A percentile compares a stretch with the other conserved stretches of the same genome.
These are phyloP conservation scores for Chascanopsetta lugubris DNA, from an alignment of 2,113 vertebrate genomes.

Conservation along the genomic window DNA sequence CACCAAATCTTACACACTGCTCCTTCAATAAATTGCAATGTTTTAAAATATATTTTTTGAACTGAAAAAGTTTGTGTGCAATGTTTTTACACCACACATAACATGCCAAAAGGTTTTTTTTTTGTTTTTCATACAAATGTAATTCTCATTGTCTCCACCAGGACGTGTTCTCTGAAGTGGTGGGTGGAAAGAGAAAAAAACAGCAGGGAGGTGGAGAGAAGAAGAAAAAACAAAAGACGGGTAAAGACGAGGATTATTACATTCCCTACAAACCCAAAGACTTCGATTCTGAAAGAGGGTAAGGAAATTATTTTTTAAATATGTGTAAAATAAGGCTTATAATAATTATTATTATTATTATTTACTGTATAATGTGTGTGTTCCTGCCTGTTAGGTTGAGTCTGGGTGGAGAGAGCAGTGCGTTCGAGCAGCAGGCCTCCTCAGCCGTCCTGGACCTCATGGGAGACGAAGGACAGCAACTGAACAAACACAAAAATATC, in stretches of 20 bases:
- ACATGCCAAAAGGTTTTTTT: neutral
- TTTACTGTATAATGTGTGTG: neutral
- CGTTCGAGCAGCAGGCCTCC: conserved; percentile 91
- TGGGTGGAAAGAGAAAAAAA: conserved; percentile 81
- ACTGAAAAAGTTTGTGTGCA: no score
- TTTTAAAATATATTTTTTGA: no score
- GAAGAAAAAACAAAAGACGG: conserved; percentile 58
- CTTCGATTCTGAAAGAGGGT: conserved; percentile 94
- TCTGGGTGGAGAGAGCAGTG: conserved; percentile 72
- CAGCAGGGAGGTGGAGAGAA: conserved; percentile 50
- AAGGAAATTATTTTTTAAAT: conserved; percentile 27
- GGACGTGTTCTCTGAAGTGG: conserved; percentile 85
- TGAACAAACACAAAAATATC: conserved; percentile 83
- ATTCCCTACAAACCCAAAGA: conserved; percentile 94
- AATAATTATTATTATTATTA: no score
- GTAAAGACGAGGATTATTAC: conserved; percentile 85
- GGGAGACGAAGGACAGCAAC: conserved; percentile 83
- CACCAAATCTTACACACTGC: no score
- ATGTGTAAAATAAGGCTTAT: neutral
- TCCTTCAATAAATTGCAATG: no score
- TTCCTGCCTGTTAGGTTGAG: conserved; percentile 86
- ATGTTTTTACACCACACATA: no score
- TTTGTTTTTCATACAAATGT: neutral
- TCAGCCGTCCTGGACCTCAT: conserved; percentile 89
- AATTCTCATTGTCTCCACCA: conserved; percentile 59